Conservation (phyloP, 2,888 invertebrate genomes). For the Pristionchus exspectatus region DNA sequence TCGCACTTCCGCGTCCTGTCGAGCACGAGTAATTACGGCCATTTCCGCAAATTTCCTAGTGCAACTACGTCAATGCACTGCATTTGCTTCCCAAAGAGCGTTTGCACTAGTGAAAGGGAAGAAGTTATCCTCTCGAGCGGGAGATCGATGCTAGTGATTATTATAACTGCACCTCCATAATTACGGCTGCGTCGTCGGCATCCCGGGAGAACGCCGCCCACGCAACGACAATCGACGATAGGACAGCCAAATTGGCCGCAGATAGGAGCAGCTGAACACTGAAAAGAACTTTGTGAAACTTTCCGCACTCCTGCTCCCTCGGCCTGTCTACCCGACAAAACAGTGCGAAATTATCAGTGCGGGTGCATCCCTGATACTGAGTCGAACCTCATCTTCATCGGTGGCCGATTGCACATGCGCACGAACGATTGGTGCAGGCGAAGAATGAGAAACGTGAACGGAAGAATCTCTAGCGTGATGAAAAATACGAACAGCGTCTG, state of each 20-base stretch:
- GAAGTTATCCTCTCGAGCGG: too few species aligned
- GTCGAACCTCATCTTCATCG: background rate
- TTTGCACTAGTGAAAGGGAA: too few species aligned
- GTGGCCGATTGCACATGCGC: background rate
- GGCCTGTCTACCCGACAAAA: too few species aligned
- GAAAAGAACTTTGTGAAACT: background rate
- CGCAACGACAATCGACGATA: background rate
- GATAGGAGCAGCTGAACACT: background rate
- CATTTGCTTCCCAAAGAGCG: too few species aligned
- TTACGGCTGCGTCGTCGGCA: background rate
- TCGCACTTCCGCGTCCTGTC: background rate
- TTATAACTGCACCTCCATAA: background rate
- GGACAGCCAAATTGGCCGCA: background rate
- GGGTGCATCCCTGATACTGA: too few species aligned
- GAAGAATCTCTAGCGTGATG: background rate
- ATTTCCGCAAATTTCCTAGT: too few species aligned
- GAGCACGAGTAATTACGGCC: too few species aligned
- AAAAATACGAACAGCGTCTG: constrained; percentile 13
- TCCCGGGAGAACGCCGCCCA: background rate
- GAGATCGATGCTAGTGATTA: too few species aligned
- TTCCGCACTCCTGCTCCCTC: too few species aligned
- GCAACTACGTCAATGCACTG: too few species aligned
- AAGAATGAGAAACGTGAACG: constrained; percentile 17
- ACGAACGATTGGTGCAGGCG: constrained; percentile 9
- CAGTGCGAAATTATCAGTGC: too few species aligned